Evolutionary conservation across 1,140 invertebrate genomes (phyloP), one percentile per base, ranked within the genome.

Genomic region (Eubasilissa regina): DNA sequence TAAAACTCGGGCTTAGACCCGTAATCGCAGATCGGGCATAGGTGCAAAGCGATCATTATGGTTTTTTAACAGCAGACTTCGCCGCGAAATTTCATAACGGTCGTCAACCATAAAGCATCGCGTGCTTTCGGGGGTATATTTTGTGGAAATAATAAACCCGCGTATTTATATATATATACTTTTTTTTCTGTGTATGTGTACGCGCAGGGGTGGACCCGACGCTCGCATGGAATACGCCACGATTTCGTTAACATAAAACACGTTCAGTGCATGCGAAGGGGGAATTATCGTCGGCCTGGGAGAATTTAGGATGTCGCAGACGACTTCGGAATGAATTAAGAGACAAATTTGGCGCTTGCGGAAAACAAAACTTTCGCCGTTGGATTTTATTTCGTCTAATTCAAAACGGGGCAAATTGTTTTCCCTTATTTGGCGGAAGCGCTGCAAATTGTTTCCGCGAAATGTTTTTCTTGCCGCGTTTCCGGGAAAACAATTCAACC

Each of bases 141-240:
- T 51, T 51, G 48, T 51, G 48, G 48, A 8, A 51, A 51, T 51
- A 51, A 3, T 51, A 51, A 1, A 3, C 25, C 11, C 48, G 11
- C 11, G 48, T 51, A 51, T 51, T 51, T 51, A 51, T 51, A 51
- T 51, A 13, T 51, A n/a, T n/a, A n/a, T n/a, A n/a, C n/a, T n/a
- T n/a, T n/a, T 51, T 35, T 51, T 12, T 51, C n/a, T 51, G 48
- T 13, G 48, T 1, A 15, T 51, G 8, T 8, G 48, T 12, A 51
- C 48, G 11, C 11, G 48, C 3, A 8, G n/a, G 3, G 48, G 48
- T n/a, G n/a, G n/a, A n/a, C n/a, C n/a, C n/a, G n/a, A n/a, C n/a
- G n/a, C n/a, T n/a, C n/a, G n/a, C n/a, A n/a, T n/a, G n/a, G n/a
- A 8, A 8, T 51, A 51, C 9, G 1, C n/a, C 48, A 51, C 48